These are phyloP conservation scores for Phylloscopus trochiloides DNA, from an alignment of 2,113 vertebrate genomes.

Conservation along the genomic window DNA sequence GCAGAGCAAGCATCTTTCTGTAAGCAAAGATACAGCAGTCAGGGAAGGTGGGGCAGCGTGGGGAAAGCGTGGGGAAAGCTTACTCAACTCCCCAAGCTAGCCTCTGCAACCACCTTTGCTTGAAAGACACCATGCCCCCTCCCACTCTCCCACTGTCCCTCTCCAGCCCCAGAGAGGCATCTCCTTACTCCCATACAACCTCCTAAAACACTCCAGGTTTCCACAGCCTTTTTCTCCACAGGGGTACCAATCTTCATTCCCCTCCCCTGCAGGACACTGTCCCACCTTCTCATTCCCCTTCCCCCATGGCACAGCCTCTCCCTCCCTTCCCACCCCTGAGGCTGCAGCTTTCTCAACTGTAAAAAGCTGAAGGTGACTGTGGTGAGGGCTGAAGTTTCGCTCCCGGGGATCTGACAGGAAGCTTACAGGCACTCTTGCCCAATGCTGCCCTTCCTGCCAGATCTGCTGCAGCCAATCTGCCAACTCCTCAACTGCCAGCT, in stretches of 20 bases:
- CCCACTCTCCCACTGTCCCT: too few species aligned
- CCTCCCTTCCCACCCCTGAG: not conserved
- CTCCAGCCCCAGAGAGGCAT: not conserved
- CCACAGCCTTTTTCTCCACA: not conserved
- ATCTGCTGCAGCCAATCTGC: constrained; percentile 45
- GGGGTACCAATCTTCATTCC: not conserved
- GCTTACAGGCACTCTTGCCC: constrained; percentile 70
- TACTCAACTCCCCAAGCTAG: not conserved
- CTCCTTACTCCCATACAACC: not conserved
- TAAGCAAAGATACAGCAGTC: not conserved
- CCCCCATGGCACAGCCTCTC: not conserved
- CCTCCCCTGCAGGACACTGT: not conserved
- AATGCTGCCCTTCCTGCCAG: constrained; percentile 63
- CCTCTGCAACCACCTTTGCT: not conserved
- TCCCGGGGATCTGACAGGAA: constrained; percentile 67
- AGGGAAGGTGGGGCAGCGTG: not conserved
- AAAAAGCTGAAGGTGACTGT: constrained; percentile 27
- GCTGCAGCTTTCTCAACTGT: constrained; percentile 38
- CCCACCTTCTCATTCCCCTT: not conserved
- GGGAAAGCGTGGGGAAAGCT: not conserved
- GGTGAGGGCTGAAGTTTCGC: constrained; percentile 52
- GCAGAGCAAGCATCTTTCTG: not conserved
- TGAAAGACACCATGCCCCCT: not conserved
- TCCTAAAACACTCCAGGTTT: not conserved
- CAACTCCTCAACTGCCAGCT: constrained; percentile 58